A percentile compares a stretch with the other conserved stretches of the same genome.
Evolutionary conservation across 1,140 invertebrate genomes (phyloP).

Genomic region (Drosophila micromelanica): DNA sequence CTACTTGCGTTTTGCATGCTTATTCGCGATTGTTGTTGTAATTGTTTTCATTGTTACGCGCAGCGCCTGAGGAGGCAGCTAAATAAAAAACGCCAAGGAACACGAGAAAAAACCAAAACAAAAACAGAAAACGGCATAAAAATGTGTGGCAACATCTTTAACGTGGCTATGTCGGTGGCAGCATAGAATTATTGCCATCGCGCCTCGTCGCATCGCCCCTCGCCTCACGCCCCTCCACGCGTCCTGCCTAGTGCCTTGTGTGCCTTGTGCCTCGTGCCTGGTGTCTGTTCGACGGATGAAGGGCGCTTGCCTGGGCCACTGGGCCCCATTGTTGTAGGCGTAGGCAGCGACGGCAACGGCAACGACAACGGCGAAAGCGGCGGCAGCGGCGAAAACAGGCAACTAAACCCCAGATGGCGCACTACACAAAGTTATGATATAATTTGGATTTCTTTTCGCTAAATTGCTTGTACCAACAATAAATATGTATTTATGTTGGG

Average conservation of each 20-base stretch:
- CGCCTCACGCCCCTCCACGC: slow-evolving; percentile 17
- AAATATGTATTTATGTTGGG: slow-evolving; percentile 81
- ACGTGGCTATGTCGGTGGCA: slow-evolving; percentile 72
- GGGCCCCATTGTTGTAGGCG: slow-evolving; percentile 68
- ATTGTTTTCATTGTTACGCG: slow-evolving; percentile 79
- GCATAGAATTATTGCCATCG: slow-evolving; percentile 77
- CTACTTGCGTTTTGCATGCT: slow-evolving; percentile 82
- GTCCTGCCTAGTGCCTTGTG: slow-evolving; percentile 1
- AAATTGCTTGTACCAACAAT: slow-evolving; percentile 83
- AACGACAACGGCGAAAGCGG: slow-evolving; percentile 12
- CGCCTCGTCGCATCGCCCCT: slow-evolving; percentile 15
- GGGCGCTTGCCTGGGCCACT: slow-evolving; percentile 18
- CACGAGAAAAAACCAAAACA: slow-evolving; percentile 33
- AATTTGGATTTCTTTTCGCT: slow-evolving; percentile 83
- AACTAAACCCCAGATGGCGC: slow-evolving; percentile 83
- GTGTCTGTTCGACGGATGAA: slow-evolving; percentile 8
- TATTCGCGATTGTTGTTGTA: slow-evolving; percentile 83
- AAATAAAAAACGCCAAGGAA: slow-evolving; percentile 27
- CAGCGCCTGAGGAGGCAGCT: slow-evolving; percentile 19
- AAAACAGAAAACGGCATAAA: slow-evolving; percentile 64
- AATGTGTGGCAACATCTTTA: slow-evolving; percentile 82
- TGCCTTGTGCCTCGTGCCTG: slow-evolving; percentile 3
- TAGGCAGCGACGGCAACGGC: slow-evolving; percentile 40
- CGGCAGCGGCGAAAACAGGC: slow-evolving; percentile 40
- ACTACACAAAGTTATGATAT: slow-evolving; percentile 83